Evolutionary conservation across 2,113 vertebrate species (phyloP), one percentile per base, ranked within the genome.

Genomic region (Sturnus vulgaris): DNA sequence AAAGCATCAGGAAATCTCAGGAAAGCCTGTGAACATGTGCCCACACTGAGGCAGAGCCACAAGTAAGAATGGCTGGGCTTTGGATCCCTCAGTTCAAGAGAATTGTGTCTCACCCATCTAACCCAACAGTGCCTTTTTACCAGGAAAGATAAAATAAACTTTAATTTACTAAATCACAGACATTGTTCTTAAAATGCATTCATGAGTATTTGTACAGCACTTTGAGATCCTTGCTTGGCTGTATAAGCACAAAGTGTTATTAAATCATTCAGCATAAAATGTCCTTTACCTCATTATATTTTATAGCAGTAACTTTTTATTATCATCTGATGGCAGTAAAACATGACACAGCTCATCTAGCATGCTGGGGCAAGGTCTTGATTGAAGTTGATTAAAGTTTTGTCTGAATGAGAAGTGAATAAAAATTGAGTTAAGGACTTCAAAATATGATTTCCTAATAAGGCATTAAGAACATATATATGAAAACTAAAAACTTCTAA

Each of bases 351-450:
- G 94, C 16, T 94, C 90, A 95, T 94, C 76, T 92, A 81, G 25
- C 82, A 53, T 94, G 49, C 56, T 64, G 60, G 60, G 44, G 18
- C 49, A 75, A 93, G 69, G 86, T 81, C 82, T 93, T 92, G 49
- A 78, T 33, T 79, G 56, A 93, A 86, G 69, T 46, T 96, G 60
- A 81, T 88, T 92, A 68, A 69, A 78, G 35, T 78, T 88, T 90
- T 88, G 1, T 86, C 85, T 84, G 60, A 93, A 12, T 82, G 80
- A 92, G 37, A 55, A 92, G 72, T 88, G 88, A 93, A 95, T 96
- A 92, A 95, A 97, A 94, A 88, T 39, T 83, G 28, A 95, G 56
- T 86, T 92, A 94, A 86, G 40, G 44, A 68, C 44, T 90, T 90
- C 55, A 75, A 59, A 92, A 75, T 84, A 20, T 86, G 4, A 63